phyloP scores from a whole-genome alignment of 2,888 invertebrate species.

The Sphaeridia pumilis region DNA sequence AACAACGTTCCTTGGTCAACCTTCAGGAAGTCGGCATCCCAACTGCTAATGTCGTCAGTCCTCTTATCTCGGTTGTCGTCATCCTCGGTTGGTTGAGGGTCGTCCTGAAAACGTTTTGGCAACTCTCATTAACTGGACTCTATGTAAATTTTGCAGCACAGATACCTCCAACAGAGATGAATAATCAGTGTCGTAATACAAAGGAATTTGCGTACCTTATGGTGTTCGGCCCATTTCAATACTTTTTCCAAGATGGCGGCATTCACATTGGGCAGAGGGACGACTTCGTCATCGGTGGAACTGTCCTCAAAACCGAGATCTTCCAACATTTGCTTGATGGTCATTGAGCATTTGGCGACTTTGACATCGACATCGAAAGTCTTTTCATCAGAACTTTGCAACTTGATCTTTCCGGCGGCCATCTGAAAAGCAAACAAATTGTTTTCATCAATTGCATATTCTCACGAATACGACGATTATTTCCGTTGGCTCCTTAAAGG shows the following conservation, averaged over 20 bases:
- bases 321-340: constrained; percentile 96
- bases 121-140: too few species aligned
- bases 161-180: too few species aligned
- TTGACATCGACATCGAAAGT: constrained; percentile 72
- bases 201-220: too few species aligned
- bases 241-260: constrained; percentile 82
- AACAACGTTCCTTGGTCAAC: constrained; percentile 94
- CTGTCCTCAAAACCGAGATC: constrained; percentile 48
- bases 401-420: constrained; percentile 55
- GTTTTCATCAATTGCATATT: too few species aligned
- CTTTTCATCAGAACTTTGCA: constrained; percentile 90
- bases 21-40: constrained; percentile 98
- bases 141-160: too few species aligned
- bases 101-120: constrained; percentile 47
- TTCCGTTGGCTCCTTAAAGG: too few species aligned
- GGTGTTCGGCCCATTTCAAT: constrained; percentile 9
- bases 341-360: constrained; percentile 94
- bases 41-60: constrained; percentile 95
- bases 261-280: constrained; percentile 93
- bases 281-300: constrained; percentile 83
- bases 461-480: too few species aligned
- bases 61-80: constrained; percentile 95
- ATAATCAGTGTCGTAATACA: too few species aligned
- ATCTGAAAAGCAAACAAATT: neutral
- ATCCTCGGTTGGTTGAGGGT: constrained; percentile 89